Evolutionary conservation across 2,888 invertebrate species (phyloP).

Genomic region (Oscheius sp.): DNA sequence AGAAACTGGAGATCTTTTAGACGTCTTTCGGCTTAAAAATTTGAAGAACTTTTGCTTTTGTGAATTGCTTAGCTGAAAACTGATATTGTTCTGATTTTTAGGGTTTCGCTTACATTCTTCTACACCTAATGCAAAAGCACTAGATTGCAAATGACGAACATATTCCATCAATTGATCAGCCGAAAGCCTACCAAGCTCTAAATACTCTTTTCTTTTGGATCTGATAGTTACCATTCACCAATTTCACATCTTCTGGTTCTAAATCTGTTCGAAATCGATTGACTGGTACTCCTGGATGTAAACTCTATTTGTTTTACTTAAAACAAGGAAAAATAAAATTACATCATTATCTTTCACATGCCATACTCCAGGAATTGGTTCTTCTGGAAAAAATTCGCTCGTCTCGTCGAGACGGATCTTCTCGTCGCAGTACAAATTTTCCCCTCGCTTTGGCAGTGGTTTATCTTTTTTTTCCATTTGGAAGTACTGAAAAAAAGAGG

Average conservation of each 20-base stretch:
- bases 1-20: too few relatives aligned
- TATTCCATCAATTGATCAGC: slow-evolving; percentile 87
- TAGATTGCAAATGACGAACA: slow-evolving; percentile 90
- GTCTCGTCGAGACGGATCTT: background rate
- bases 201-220: slow-evolving; percentile 33
- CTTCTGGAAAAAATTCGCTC: slow-evolving; percentile 7
- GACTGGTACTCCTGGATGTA: slow-evolving; percentile 80
- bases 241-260: slow-evolving; percentile 63
- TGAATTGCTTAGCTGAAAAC: slow-evolving; percentile 18
- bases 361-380: slow-evolving; percentile 8
- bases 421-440: slow-evolving; percentile 9
- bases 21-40: slow-evolving; percentile 10
- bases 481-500: too few relatives aligned
- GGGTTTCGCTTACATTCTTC: slow-evolving; percentile 77
- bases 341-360: slow-evolving; percentile 16
- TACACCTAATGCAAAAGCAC: slow-evolving; percentile 90
- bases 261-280: slow-evolving; percentile 58
- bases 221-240: slow-evolving; percentile 58
- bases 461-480: too few relatives aligned
- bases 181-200: slow-evolving; percentile 78
- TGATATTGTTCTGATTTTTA: background rate
- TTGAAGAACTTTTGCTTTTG: slow-evolving; percentile 23
- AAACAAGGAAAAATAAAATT: background rate
- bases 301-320: background rate
- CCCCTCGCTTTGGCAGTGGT: slow-evolving; percentile 3